Evolutionary conservation across 2,888 invertebrate species (phyloP).

Genomic region (Anthophora plumipes): DNA sequence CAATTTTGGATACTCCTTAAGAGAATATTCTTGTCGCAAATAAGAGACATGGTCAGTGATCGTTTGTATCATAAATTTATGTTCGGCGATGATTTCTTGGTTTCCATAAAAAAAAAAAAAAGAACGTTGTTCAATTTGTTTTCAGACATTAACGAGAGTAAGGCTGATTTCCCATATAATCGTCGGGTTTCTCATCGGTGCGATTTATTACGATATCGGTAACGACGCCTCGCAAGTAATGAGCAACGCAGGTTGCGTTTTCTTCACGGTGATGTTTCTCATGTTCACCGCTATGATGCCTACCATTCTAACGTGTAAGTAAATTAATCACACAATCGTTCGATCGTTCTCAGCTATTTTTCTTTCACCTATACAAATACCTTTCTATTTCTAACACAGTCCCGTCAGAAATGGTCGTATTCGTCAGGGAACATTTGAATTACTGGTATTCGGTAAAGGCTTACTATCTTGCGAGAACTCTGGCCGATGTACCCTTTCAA

Average conservation of each 20-base stretch:
- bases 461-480: slow-evolving; percentile 98
- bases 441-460: slow-evolving; percentile 98
- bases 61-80: too few relatives aligned
- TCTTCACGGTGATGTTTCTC: slow-evolving; percentile 97
- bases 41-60: slow-evolving; percentile 87
- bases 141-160: slow-evolving; percentile 94
- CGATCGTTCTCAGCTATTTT: fast-evolving
- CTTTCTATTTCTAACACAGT: slow-evolving; percentile 87
- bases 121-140: background rate
- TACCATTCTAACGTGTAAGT: slow-evolving; percentile 98
- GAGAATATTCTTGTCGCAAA: slow-evolving; percentile 92
- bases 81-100: background rate
- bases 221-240: slow-evolving; percentile 96
- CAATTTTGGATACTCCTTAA: slow-evolving; percentile 96
- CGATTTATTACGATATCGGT: slow-evolving; percentile 97
- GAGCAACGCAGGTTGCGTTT: slow-evolving; percentile 97
- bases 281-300: slow-evolving; percentile 99
- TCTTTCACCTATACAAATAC: background rate
- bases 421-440: slow-evolving; percentile 97
- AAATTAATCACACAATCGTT: slow-evolving; percentile 10
- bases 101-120: background rate
- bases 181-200: slow-evolving; percentile 96
- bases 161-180: slow-evolving; percentile 94
- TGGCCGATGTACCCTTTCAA: slow-evolving; percentile 98
- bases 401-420: slow-evolving; percentile 97